Evolutionary conservation across 2,888 invertebrate genomes (phyloP).

Genomic region (Drosophila monieri): DNA sequence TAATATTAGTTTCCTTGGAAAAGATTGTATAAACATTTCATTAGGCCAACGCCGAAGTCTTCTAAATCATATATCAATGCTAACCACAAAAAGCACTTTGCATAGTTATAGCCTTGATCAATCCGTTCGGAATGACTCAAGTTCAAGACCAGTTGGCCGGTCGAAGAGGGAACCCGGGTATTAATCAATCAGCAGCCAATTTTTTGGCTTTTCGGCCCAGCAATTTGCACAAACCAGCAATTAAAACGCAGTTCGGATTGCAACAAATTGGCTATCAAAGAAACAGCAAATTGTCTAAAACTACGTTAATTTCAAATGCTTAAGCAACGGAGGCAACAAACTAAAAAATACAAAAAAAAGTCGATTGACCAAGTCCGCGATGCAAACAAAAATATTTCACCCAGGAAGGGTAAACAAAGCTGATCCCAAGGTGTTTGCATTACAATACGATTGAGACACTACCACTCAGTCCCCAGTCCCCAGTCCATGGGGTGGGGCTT

Average conservation of each 20-base stretch:
- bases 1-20: neutral
- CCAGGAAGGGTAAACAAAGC: constrained; percentile 36
- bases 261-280: constrained; percentile 31
- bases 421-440: constrained; percentile 61
- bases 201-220: constrained; percentile 28
- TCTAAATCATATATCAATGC: constrained; percentile 27
- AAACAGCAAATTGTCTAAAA: constrained; percentile 7
- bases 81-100: constrained; percentile 47
- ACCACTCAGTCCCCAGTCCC: neutral
- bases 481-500: constrained; percentile 27
- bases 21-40: constrained; percentile 3
- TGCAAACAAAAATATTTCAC: constrained; percentile 60
- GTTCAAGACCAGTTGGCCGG: constrained; percentile 59
- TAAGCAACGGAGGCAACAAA: constrained; percentile 22
- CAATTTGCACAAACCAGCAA: constrained; percentile 31
- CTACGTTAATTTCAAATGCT: constrained; percentile 8
- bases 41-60: constrained; percentile 7
- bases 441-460: constrained; percentile 57
- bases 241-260: constrained; percentile 43
- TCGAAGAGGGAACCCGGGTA: constrained; percentile 44
- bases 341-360: constrained; percentile 18
- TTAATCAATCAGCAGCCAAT: constrained; percentile 60
- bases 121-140: constrained; percentile 45
- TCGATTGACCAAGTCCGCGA: constrained; percentile 61
- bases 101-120: constrained; percentile 47